These are phyloP conservation scores for Globia sparganii DNA, from an alignment of 2,888 invertebrate genomes.

Conservation along the genomic window DNA sequence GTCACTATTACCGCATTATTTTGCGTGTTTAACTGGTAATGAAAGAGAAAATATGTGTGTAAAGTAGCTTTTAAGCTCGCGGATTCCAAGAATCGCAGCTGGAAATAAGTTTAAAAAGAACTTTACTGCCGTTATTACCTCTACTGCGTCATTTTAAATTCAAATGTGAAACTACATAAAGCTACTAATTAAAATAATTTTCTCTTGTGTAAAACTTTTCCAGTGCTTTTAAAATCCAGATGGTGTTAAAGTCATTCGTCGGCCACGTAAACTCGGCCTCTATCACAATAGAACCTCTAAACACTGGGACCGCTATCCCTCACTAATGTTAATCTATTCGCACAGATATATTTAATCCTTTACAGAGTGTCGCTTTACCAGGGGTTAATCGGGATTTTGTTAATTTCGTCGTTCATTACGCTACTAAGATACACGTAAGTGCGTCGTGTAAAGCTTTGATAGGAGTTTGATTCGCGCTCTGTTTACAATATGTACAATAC, in stretches of 20 bases:
- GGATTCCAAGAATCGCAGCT: slow-evolving; percentile 12
- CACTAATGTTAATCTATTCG: slow-evolving; percentile 70
- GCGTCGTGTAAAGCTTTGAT: slow-evolving; percentile 55
- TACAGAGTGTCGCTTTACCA: slow-evolving; percentile 66
- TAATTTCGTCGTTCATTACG: slow-evolving; percentile 73
- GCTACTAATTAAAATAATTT: slow-evolving; percentile 19
- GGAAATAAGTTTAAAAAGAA: slow-evolving; percentile 13
- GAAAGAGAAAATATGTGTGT: slow-evolving; percentile 32
- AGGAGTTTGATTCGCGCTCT: slow-evolving; percentile 28
- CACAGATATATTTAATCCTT: slow-evolving; percentile 65
- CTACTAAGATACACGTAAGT: slow-evolving; percentile 56
- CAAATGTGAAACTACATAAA: slow-evolving; percentile 2
- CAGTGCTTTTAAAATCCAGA: slow-evolving; percentile 4
- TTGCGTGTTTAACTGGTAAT: slow-evolving; percentile 35
- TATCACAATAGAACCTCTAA: slow-evolving; percentile 45
- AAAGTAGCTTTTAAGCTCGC: slow-evolving; percentile 12
- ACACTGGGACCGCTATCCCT: slow-evolving; percentile 59
- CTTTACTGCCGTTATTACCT: neutral
- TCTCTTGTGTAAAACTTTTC: slow-evolving; percentile 17
- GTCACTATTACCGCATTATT: slow-evolving; percentile 54
- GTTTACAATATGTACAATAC: slow-evolving; percentile 11
- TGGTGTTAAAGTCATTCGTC: slow-evolving; percentile 19
- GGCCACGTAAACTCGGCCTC: slow-evolving; percentile 12
- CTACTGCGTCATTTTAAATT: slow-evolving; percentile 12
- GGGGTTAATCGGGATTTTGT: slow-evolving; percentile 70